Conservation (phyloP, 2,113 vertebrate genomes). For the Cygnus atratus region DNA sequence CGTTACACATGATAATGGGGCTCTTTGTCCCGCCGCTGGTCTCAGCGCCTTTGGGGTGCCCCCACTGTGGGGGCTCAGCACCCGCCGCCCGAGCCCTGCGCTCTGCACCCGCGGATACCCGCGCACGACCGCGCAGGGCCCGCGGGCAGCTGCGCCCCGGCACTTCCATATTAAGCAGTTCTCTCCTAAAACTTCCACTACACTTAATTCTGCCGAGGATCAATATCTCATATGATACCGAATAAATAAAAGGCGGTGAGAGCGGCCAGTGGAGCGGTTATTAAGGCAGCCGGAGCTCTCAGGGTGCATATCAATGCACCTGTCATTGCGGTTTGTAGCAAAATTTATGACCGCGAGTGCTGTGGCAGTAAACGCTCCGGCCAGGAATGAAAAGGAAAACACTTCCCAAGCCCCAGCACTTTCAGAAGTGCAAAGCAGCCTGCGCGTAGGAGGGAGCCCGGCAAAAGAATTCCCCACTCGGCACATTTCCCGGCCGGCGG, state of each 20-base stretch:
- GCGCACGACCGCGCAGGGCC: neutral
- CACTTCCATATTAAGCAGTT: slow-evolving; percentile 26
- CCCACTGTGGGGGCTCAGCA: neutral
- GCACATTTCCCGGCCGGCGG: slow-evolving; percentile 74
- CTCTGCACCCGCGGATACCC: neutral
- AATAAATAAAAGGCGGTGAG: slow-evolving; percentile 82
- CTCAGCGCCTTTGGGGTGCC: neutral
- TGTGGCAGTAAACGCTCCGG: slow-evolving; percentile 89
- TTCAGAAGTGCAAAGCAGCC: slow-evolving; percentile 89
- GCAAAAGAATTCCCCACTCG: slow-evolving; percentile 89
- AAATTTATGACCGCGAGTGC: slow-evolving; percentile 95
- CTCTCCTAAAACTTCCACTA: slow-evolving; percentile 73
- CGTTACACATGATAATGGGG: neutral
- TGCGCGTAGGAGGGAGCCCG: slow-evolving; percentile 92
- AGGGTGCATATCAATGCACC: slow-evolving; percentile 98
- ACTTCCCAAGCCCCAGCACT: slow-evolving; percentile 82
- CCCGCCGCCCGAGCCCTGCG: neutral
- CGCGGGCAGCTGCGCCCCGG: neutral
- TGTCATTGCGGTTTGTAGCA: slow-evolving; percentile 94
- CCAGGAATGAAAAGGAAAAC: slow-evolving; percentile 91
- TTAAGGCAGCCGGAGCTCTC: slow-evolving; percentile 84
- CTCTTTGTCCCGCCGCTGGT: neutral
- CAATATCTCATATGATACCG: slow-evolving; percentile 85
- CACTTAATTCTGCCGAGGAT: slow-evolving; percentile 81
- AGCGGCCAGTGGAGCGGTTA: slow-evolving; percentile 83